Percentiles rank a stretch among this genome's conserved stretches.
These are phyloP conservation scores for Cepaea nemoralis DNA, from an alignment of 1,140 invertebrate genomes.

Conservation along the genomic window DNA sequence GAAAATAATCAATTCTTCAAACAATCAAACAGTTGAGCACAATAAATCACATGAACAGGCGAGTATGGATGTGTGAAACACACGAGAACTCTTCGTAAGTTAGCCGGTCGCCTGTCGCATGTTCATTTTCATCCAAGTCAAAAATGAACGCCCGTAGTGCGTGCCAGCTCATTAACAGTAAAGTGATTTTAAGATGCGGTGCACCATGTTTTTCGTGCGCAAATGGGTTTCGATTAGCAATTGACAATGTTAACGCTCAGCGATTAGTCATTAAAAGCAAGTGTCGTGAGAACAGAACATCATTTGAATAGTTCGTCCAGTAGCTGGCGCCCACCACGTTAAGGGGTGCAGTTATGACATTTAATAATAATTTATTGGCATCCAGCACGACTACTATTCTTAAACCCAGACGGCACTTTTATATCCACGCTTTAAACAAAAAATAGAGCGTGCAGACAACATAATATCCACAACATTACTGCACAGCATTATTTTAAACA, in stretches of 20 bases:
- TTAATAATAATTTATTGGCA: neutral
- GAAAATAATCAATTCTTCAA: neutral
- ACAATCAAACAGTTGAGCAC: neutral
- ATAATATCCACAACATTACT: no score
- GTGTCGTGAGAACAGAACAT: slow-evolving; percentile 17
- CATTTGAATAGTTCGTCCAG: neutral
- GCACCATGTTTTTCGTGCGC: slow-evolving; percentile 14
- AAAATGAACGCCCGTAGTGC: neutral
- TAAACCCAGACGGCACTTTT: neutral
- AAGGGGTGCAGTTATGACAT: neutral
- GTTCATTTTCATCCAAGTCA: slow-evolving; percentile 8
- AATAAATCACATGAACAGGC: neutral
- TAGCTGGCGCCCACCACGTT: neutral
- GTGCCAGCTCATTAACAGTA: slow-evolving; percentile 17
- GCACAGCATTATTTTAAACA: no score
- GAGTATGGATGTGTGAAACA: neutral
- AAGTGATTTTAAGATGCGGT: slow-evolving; percentile 20
- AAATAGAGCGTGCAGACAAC: no score
- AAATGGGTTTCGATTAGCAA: slow-evolving; percentile 13
- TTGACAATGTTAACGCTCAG: slow-evolving; percentile 3
- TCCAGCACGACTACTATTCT: neutral
- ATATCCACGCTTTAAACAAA: neutral
- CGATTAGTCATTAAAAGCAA: slow-evolving; percentile 15
- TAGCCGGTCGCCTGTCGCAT: neutral
- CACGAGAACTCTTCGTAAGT: slow-evolving; percentile 3